phyloP scores from a whole-genome alignment of 2,797 vertebrate species.

The Parauchenoglanis ngamensis region DNA sequence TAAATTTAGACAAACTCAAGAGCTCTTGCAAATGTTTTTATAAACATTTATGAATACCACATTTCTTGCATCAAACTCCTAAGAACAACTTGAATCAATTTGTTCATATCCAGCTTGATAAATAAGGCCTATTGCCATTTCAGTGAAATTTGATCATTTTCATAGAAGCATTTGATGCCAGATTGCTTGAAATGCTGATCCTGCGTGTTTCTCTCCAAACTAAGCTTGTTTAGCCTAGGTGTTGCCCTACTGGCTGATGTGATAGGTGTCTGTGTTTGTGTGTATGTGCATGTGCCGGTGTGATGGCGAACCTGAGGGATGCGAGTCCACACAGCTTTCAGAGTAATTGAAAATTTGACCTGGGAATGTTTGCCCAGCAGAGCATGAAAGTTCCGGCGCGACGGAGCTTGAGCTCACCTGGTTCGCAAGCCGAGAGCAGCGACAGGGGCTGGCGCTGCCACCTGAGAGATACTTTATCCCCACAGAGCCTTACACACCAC shows the following conservation, averaged over 20 bases:
- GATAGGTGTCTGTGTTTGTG: constrained; percentile 33
- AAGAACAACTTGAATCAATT: background rate
- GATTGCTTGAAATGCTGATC: background rate
- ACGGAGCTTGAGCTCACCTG: constrained; percentile 72
- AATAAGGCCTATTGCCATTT: background rate
- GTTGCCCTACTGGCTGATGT: constrained; percentile 45
- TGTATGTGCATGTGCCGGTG: constrained; percentile 51
- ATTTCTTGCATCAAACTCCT: background rate
- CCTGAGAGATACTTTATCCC: constrained; percentile 84
- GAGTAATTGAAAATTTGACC: constrained; percentile 87
- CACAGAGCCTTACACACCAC: constrained; percentile 62
- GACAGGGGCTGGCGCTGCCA: constrained; percentile 74
- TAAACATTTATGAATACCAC: background rate
- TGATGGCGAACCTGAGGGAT: constrained; percentile 62
- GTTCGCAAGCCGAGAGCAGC: constrained; percentile 69
- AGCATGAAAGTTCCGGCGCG: constrained; percentile 83
- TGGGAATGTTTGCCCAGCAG: constrained; percentile 83
- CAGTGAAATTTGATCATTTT: background rate
- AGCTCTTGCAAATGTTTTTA: background rate
- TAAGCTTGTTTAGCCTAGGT: constrained; percentile 58
- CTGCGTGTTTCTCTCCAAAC: background rate
- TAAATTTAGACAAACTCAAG: background rate
- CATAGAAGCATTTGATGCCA: background rate
- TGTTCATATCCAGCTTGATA: background rate
- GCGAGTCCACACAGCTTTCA: constrained; percentile 75